Evolutionary conservation across 2,888 invertebrate species (phyloP), one percentile per base, ranked within the genome.

Genomic region (Serripes groenlandicus): DNA sequence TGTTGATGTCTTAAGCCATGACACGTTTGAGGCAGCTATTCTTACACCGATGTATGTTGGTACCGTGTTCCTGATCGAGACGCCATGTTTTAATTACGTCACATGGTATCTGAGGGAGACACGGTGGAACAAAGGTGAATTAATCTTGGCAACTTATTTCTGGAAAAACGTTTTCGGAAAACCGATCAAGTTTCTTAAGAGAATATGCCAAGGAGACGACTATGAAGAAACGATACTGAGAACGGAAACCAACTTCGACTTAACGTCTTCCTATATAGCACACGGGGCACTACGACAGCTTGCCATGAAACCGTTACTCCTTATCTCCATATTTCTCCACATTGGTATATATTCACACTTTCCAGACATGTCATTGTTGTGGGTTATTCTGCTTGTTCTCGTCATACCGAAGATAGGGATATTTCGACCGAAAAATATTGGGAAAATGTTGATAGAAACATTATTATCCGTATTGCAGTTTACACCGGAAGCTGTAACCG

Each of bases 1-100:
- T 0, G 85, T 92, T n/a, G 92, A 93, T 79, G 92, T 92, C 11
- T 85, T 93, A 1, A 93, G 92, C 71, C 92, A 93, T 71, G 92
- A 92, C 75, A 92, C 92, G 7, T 93, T 91, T 78, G 92, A 92
- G 68, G 92, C 92, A 18, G 92, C 92, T 0, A 78, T 92, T 5
- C 76, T 92, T 42, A 84, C 88, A 30, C 92, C 92, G 0, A 76
- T 90, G 21, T 92, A 91, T 78, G 91, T 90, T 2, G 87, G 91
- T 5, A 89, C 89, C 21, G 81, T 88, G 0, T 87, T 72, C 69
- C 75, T 93, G 9, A 73, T 90, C 49, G 92, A 93, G 73, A 89
- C 91, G 0, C 92, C 92, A 0, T 84, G 90, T 30, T 89, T 86
- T 73, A 93, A 93, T 75, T 92, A 91, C 69, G 83, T 92, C 35